A percentile compares a stretch with the other conserved stretches of the same genome.
Evolutionary conservation across 2,797 vertebrate species (phyloP).

Genomic region (Eutrigla gurnardus): DNA sequence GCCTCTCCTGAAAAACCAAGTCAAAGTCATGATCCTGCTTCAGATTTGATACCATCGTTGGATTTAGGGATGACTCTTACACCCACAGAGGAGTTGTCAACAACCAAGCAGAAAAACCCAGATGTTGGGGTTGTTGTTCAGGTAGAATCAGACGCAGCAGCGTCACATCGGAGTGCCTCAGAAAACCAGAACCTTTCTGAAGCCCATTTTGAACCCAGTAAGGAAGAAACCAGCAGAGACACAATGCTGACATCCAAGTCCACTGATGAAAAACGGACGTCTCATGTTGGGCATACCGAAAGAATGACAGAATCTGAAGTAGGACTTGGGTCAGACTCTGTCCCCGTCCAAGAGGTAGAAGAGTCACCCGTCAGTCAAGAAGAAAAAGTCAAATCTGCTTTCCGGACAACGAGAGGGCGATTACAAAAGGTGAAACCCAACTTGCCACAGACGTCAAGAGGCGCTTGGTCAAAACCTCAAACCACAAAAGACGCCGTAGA

Average conservation of each 20-base stretch:
- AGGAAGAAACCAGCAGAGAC: neutral
- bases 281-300: neutral
- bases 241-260: neutral
- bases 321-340: neutral
- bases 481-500: slow-evolving; percentile 4
- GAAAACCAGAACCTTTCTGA: slow-evolving; percentile 16
- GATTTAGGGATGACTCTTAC: neutral
- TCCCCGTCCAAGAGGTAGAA: slow-evolving; percentile 2
- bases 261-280: slow-evolving; percentile 10
- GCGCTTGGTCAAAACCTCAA: slow-evolving; percentile 23
- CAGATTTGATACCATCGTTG: neutral
- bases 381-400: slow-evolving; percentile 2
- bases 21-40: neutral
- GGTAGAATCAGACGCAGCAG: neutral
- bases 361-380: slow-evolving; percentile 21
- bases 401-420: neutral
- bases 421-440: slow-evolving; percentile 54
- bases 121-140: neutral
- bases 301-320: slow-evolving; percentile 5
- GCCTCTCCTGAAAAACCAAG: neutral
- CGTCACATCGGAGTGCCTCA: too few relatives aligned
- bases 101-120: slow-evolving; percentile 20
- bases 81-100: neutral
- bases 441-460: slow-evolving; percentile 40
- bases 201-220: slow-evolving; percentile 21